Evolutionary conservation across 2,113 vertebrate species (phyloP).

Genomic region (Pelvicachromis taeniatus): DNA sequence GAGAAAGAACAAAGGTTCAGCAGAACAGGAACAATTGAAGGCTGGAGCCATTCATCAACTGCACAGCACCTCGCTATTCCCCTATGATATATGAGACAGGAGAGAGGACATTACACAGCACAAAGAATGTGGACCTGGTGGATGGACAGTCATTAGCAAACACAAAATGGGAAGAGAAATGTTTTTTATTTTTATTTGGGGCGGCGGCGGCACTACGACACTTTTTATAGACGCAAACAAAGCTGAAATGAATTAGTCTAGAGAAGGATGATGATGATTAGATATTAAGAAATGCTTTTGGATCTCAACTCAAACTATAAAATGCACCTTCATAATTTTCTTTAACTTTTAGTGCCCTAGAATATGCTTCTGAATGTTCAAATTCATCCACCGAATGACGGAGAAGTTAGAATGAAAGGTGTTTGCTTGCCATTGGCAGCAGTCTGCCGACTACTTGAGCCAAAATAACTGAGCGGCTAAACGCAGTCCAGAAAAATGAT

Average conservation of each 20-base stretch:
- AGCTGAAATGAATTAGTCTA: neutral
- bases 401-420: neutral
- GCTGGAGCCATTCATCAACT: constrained; percentile 25
- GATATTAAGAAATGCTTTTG: neutral
- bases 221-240: neutral
- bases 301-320: neutral
- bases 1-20: neutral
- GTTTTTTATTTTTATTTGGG: neutral
- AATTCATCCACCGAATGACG: neutral
- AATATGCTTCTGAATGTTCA: neutral
- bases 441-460: rapidly evolving
- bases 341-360: neutral
- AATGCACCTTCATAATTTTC: neutral
- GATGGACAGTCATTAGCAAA: neutral
- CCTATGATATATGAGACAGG: constrained; percentile 19
- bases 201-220: neutral
- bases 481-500: rapidly evolving
- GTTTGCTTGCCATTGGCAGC: neutral
- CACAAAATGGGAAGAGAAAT: neutral
- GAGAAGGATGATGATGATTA: neutral
- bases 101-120: neutral
- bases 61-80: neutral
- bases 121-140: neutral
- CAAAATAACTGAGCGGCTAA: neutral
- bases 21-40: neutral